Evolutionary conservation across 2,797 vertebrate species (phyloP).

Genomic region (Pristis pectinata): DNA sequence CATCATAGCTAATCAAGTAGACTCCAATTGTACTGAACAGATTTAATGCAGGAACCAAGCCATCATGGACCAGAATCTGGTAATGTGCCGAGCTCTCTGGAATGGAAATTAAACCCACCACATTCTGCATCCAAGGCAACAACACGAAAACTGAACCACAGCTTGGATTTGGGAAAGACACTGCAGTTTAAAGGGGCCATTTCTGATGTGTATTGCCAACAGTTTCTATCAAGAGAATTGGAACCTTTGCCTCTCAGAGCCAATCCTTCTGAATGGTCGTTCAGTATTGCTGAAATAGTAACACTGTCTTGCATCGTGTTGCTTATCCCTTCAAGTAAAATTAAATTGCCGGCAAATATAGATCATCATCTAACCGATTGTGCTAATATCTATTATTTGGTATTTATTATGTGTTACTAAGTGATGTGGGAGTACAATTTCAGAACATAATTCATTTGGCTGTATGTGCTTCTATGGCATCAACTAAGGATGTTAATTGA

Average conservation of each 20-base stretch:
- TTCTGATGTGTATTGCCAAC: not conserved
- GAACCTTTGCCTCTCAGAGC: not conserved
- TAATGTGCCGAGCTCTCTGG: not conserved
- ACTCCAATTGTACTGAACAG: not conserved
- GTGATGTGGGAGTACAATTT: not conserved
- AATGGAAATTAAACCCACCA: not conserved
- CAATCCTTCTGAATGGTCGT: not conserved
- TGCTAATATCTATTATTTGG: not conserved
- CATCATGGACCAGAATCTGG: not conserved
- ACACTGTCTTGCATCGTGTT: not conserved
- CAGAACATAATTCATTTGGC: not conserved
- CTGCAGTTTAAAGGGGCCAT: not conserved
- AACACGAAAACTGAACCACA: not conserved
- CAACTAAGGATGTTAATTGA: not conserved
- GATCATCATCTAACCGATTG: not conserved
- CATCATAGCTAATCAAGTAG: not conserved
- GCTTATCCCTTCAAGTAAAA: not conserved
- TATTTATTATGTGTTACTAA: not conserved
- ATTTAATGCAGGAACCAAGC: not conserved
- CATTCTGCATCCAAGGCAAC: not conserved
- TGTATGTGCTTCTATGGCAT: not conserved
- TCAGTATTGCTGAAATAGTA: not conserved
- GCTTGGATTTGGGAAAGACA: not conserved
- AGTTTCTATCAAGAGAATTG: not conserved
- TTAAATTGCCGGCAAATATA: not conserved